phyloP scores from a whole-genome alignment of 2,113 vertebrate species.

The Amblyornis subalaris region DNA sequence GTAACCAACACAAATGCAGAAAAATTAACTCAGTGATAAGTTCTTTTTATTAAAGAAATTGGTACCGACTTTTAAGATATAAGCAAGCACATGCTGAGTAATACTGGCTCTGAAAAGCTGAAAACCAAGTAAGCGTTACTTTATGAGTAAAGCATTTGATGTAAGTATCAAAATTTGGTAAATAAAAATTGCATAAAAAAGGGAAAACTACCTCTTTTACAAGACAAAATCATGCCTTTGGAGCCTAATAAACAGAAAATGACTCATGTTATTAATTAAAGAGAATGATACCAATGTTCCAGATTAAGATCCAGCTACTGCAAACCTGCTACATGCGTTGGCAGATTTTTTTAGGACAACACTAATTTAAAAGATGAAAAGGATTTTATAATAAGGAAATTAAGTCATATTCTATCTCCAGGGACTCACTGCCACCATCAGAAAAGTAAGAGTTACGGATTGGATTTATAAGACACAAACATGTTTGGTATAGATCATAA shows the following conservation, averaged over 20 bases:
- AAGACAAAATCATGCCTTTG: background rate
- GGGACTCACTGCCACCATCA: background rate
- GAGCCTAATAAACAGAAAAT: background rate
- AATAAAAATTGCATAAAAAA: background rate
- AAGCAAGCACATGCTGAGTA: background rate
- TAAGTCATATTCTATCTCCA: background rate
- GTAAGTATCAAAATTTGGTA: background rate
- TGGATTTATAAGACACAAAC: slow-evolving; percentile 1
- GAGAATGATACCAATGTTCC: background rate
- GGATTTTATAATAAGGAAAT: background rate
- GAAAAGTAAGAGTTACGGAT: background rate
- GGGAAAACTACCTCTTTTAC: background rate
- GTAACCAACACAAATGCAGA: background rate
- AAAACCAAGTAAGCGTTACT: background rate
- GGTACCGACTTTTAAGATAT: background rate
- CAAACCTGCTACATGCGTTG: background rate
- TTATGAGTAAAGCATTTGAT: background rate
- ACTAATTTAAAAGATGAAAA: background rate
- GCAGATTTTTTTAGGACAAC: background rate
- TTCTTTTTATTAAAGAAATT: background rate
- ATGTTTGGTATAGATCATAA: slow-evolving; percentile 16
- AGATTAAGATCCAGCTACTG: background rate
- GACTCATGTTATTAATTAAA: background rate
- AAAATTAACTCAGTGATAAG: background rate
- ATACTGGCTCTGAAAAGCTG: background rate